phyloP scores from a whole-genome alignment of 64 coral and sea anemone species.

The Porites lutea region DNA sequence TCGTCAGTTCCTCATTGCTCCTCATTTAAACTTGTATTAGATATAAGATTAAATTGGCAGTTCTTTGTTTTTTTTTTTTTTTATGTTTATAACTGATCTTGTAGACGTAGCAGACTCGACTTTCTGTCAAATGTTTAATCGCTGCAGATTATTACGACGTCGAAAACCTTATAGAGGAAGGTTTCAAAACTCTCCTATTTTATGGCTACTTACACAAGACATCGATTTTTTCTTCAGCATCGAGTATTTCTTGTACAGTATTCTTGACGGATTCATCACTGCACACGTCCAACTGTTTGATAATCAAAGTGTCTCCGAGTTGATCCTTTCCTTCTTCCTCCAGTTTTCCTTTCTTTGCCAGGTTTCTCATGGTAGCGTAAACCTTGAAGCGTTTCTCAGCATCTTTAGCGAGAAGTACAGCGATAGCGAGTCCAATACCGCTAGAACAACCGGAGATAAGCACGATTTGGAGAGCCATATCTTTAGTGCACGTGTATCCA shows the following conservation, averaged over 20 bases:
- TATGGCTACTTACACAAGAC: slow-evolving; percentile 66
- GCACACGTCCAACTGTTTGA: slow-evolving; percentile 71
- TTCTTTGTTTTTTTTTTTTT: too few relatives aligned
- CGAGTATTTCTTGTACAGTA: slow-evolving; percentile 67
- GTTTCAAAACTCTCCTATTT: background rate
- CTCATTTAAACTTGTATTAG: too few relatives aligned
- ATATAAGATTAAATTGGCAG: too few relatives aligned
- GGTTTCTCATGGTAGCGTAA: slow-evolving; percentile 88
- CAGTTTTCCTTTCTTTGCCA: slow-evolving; percentile 69
- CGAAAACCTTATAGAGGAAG: too few relatives aligned
- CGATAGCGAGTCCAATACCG: slow-evolving; percentile 66
- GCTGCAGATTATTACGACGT: too few relatives aligned
- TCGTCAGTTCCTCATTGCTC: too few relatives aligned
- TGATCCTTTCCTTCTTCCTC: slow-evolving; percentile 44
- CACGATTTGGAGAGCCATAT: slow-evolving; percentile 29
- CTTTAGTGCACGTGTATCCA: too few relatives aligned
- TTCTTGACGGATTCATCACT: slow-evolving; percentile 82
- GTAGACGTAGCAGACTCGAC: too few relatives aligned
- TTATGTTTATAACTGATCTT: too few relatives aligned
- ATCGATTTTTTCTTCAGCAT: slow-evolving; percentile 71
- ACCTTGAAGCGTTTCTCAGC: slow-evolving; percentile 75
- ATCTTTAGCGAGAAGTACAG: slow-evolving; percentile 73
- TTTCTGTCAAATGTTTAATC: too few relatives aligned
- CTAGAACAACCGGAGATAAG: slow-evolving; percentile 78
- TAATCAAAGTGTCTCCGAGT: slow-evolving; percentile 68